Evolutionary conservation across 30 jellyfish, hydroid and myxozoan genomes (phyloP), one percentile per base, ranked within the genome.

Genomic region (Sanderia malayensis): DNA sequence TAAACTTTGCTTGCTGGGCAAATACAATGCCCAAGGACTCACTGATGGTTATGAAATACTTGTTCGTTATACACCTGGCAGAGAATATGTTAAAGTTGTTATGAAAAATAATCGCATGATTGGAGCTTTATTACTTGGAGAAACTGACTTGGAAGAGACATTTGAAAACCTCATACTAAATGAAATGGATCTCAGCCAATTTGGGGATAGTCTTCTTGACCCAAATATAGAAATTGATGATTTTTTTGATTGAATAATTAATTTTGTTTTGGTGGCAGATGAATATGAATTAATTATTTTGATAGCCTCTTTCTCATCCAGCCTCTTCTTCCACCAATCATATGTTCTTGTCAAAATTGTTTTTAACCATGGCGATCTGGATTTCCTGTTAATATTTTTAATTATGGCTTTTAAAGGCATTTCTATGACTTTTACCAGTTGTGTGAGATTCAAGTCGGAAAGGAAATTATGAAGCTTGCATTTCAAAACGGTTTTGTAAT

Each of bases 121-220:
- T 46, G 98, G 98, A 18, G 96, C 96, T 23, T 58, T 82, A 63
- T 73, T 92, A n/a, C 79, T 92, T 28, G 98, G 98, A 15, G 98
- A 92, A 79, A 92, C 98, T 0, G 98, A 80, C 33, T 80, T 92
- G 11, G 98, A 92, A 66, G 96, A 92, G 29, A 92, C 98, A 10
- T 72, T 92, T 31, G 98, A 92, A 68, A 92, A 92, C 70, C 59
- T 92, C 26, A 92, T 92, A 11, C 52, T 92, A 62, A 92, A 86
- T 80, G 84, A 86, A 75, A 53, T 92, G 80, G 96, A 92, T 70
- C 44, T 92, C 0, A 85, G 96, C 49, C 58, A 74, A 37, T 61
- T 84, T 66, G 95, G 89, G 1, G 96, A 85, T 1, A 37, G 76
- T 20, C 70, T 92, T 4, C 72, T 92, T 17, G 88, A 80, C 69